Conservation (phyloP, 2,113 vertebrate genomes). For the Kryptolebias marmoratus region DNA sequence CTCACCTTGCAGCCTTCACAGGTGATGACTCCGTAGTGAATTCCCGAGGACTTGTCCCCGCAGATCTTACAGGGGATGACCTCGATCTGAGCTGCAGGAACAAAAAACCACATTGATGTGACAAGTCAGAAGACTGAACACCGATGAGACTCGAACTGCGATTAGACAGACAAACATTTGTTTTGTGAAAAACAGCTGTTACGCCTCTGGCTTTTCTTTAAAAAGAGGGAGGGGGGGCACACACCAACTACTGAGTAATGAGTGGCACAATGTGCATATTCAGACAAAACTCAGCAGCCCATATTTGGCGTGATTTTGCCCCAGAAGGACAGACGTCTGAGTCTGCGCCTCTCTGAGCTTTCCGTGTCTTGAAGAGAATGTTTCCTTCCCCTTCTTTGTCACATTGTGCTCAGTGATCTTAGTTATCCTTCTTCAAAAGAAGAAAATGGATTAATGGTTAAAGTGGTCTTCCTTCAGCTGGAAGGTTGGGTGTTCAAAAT, state of each 20-base stretch:
- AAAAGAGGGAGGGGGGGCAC: neutral
- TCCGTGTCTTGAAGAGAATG: neutral
- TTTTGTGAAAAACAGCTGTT: neutral
- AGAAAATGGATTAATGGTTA: too few species aligned
- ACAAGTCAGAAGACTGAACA: conserved; percentile 25
- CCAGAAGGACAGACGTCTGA: neutral
- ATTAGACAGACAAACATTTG: conserved; percentile 2
- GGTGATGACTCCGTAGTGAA: conserved; percentile 93
- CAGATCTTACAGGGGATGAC: conserved; percentile 96
- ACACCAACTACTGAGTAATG: neutral
- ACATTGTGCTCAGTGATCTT: neutral
- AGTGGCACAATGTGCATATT: neutral
- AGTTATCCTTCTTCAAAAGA: too few species aligned
- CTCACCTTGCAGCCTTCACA: conserved; percentile 85
- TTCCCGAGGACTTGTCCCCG: conserved; percentile 93
- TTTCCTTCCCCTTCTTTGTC: neutral
- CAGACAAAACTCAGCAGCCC: conserved; percentile 11
- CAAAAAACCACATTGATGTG: conserved; percentile 25
- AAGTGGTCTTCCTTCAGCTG: too few species aligned
- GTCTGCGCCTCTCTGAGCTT: neutral
- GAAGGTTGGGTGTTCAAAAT: too few species aligned
- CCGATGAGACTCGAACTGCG: neutral
- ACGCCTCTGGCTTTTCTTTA: neutral
- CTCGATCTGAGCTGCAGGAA: conserved; percentile 88
- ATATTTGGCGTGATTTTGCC: conserved; percentile 17